These are phyloP conservation scores for Antennarius maculatus DNA, from an alignment of 2,797 vertebrate species.

Conservation along the genomic window DNA sequence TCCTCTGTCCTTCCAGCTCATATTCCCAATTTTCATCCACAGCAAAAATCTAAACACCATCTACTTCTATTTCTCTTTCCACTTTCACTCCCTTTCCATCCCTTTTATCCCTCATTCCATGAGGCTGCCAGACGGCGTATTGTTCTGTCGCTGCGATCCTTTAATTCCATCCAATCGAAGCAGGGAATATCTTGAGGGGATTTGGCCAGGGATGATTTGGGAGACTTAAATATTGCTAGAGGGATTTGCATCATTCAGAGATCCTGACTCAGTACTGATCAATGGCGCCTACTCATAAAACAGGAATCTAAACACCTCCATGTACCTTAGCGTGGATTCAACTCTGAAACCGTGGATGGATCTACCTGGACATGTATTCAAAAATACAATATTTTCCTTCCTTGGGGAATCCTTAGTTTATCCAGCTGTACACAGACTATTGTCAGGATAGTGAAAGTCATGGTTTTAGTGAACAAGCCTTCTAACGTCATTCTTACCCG, in stretches of 20 bases:
- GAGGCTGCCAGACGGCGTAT: conserved; percentile 74
- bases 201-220: conserved; percentile 84
- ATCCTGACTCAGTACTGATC: conserved; percentile 79
- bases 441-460: not conserved
- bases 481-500: not conserved
- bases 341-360: conserved; percentile 31
- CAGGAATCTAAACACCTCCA: conserved; percentile 48
- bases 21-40: conserved; percentile 22
- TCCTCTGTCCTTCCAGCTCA: conserved; percentile 14
- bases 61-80: conserved; percentile 33
- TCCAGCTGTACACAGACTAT: not conserved
- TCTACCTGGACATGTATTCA: conserved; percentile 18
- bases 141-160: conserved; percentile 82
- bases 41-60: conserved; percentile 26
- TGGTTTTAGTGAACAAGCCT: not conserved
- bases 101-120: conserved; percentile 59
- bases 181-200: conserved; percentile 86
- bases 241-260: conserved; percentile 84
- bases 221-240: conserved; percentile 81
- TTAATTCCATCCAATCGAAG: conserved; percentile 84
- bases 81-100: conserved; percentile 15
- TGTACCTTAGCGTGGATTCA: conserved; percentile 29
- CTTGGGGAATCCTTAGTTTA: not conserved
- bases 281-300: conserved; percentile 57
- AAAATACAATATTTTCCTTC: conserved; percentile 1